These are phyloP conservation scores for Drosophila athabasca DNA, from an alignment of 1,140 invertebrate genomes.

Conservation along the genomic window DNA sequence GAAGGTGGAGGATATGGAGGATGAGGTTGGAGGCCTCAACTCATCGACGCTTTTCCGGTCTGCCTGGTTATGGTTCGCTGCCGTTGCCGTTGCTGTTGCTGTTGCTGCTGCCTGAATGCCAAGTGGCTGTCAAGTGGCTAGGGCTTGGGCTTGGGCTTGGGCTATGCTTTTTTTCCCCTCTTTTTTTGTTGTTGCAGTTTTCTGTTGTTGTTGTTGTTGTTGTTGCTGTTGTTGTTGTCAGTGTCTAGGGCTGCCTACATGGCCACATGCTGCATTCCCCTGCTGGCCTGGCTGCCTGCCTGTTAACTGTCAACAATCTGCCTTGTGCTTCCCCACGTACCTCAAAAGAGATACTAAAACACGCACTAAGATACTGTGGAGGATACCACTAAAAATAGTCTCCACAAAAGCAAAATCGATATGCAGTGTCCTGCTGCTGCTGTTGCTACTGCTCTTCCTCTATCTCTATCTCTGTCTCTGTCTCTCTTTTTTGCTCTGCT, in stretches of 20 bases:
- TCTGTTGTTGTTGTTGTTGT: neutral
- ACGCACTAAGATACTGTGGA: too few relatives aligned
- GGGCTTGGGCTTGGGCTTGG: conserved; percentile 16
- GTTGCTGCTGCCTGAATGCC: conserved; percentile 53
- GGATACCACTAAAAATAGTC: conserved; percentile 9
- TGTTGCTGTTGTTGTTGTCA: conserved; percentile 30
- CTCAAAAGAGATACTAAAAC: too few relatives aligned
- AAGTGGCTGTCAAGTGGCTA: conserved; percentile 61
- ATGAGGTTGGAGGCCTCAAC: conserved; percentile 38
- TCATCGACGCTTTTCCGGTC: conserved; percentile 73
- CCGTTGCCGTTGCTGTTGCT: conserved; percentile 15
- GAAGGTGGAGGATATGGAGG: conserved; percentile 7
- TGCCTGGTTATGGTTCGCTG: conserved; percentile 57
- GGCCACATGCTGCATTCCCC: conserved; percentile 60
- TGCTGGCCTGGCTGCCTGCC: conserved; percentile 17
- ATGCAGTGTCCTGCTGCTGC: conserved; percentile 33
- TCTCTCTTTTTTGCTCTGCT: neutral
- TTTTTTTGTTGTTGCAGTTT: conserved; percentile 16
- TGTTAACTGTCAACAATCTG: conserved; percentile 41
- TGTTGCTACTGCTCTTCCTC: neutral
- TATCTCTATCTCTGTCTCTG: neutral
- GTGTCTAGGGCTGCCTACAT: conserved; percentile 48
- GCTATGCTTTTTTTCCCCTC: neutral
- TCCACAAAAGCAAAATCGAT: conserved; percentile 24
- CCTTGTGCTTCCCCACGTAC: conserved; percentile 11